phyloP scores from a whole-genome alignment of 2,113 vertebrate genomes.

The Gavia stellata region DNA sequence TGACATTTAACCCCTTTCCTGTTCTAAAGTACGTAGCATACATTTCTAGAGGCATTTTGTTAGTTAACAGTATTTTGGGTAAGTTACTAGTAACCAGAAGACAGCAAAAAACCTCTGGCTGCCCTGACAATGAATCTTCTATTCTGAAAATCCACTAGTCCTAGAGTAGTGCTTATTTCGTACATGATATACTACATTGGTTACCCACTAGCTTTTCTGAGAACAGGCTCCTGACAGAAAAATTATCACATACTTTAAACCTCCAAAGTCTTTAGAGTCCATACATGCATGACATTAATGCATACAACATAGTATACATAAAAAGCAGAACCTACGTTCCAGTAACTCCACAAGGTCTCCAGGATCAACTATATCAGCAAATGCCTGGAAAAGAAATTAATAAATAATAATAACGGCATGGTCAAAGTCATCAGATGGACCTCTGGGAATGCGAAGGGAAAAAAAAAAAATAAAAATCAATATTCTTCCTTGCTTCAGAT shows the following conservation, averaged over 20 bases:
- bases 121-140: background rate
- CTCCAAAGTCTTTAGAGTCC: background rate
- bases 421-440: background rate
- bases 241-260: background rate
- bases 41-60: background rate
- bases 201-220: background rate
- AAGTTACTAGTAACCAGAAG: background rate
- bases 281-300: background rate
- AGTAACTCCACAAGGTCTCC: slow-evolving; percentile 87
- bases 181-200: background rate
- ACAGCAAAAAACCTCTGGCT: background rate
- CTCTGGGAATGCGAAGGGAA: background rate
- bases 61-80: background rate
- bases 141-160: background rate
- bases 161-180: background rate
- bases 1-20: background rate
- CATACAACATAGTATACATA: background rate
- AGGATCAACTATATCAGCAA: slow-evolving; percentile 84
- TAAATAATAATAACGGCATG: background rate
- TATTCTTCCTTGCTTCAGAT: background rate
- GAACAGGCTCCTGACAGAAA: background rate
- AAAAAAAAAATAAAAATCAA: background rate
- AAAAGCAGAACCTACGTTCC: slow-evolving; percentile 76
- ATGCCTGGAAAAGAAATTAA: slow-evolving; percentile 71
- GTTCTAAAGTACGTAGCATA: background rate